phyloP scores from a whole-genome alignment of 2,888 invertebrate genomes.

The Drosophila parthenogenetica region DNA sequence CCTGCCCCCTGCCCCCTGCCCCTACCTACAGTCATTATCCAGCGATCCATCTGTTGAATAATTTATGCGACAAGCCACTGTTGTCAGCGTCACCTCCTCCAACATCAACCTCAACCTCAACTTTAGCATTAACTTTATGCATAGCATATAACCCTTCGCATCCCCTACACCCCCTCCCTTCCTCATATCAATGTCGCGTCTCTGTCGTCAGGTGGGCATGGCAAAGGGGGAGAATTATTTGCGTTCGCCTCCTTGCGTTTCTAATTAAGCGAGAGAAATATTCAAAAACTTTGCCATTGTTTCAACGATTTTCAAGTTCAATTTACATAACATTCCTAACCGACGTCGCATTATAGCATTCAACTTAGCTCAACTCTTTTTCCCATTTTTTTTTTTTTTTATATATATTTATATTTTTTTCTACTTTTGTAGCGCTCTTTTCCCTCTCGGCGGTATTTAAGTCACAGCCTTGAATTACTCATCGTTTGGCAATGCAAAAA shows the following conservation, averaged over 20 bases:
- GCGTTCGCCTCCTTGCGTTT: conserved; percentile 78
- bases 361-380: conserved; percentile 24
- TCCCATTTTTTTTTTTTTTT: conserved; percentile 18
- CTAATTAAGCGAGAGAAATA: conserved; percentile 83
- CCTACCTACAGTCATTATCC: not conserved
- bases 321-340: conserved; percentile 78
- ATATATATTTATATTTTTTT: conserved; percentile 16
- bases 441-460: conserved; percentile 29
- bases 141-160: conserved; percentile 2
- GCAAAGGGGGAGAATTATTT: conserved; percentile 65
- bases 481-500: conserved; percentile 49
- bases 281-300: conserved; percentile 82
- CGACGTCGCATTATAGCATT: conserved; percentile 50
- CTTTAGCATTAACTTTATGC: conserved; percentile 21
- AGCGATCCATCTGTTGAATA: conserved; percentile 67
- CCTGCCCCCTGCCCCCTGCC: not conserved
- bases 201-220: conserved; percentile 20
- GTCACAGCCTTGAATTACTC: conserved; percentile 59
- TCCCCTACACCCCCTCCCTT: not conserved
- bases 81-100: conserved; percentile 66
- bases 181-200: conserved; percentile 44
- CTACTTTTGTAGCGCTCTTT: not conserved
- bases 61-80: conserved; percentile 66
- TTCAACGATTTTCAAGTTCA: conserved; percentile 77
- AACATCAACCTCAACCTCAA: conserved; percentile 33